Evolutionary conservation across 2,888 invertebrate species (phyloP).

Genomic region (Chrysopilus asiliformis): DNA sequence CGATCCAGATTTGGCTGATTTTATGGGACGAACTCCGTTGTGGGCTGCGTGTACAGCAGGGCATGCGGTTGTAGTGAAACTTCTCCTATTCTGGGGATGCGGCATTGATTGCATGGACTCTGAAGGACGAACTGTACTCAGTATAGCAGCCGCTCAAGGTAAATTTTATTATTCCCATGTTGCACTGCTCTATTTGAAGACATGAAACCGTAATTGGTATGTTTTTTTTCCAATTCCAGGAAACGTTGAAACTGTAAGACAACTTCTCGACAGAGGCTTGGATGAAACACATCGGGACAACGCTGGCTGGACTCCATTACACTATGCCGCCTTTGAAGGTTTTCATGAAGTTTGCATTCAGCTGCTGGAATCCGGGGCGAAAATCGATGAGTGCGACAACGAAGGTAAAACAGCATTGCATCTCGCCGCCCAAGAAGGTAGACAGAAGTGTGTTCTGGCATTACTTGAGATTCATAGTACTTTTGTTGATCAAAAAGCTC

Average conservation of each 20-base stretch:
- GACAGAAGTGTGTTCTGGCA: constrained; percentile 43
- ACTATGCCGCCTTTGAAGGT: constrained; percentile 90
- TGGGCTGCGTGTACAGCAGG: constrained; percentile 93
- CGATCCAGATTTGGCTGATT: constrained; percentile 77
- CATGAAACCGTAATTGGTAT: constrained; percentile 4
- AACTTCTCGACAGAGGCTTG: constrained; percentile 72
- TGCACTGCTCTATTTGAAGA: no score
- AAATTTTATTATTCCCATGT: constrained; percentile 8
- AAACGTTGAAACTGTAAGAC: constrained; percentile 76
- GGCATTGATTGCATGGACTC: constrained; percentile 90
- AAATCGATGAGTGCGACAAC: constrained; percentile 80
- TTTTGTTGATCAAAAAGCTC: constrained; percentile 71
- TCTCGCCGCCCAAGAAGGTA: constrained; percentile 81
- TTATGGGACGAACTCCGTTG: constrained; percentile 67
- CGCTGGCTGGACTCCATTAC: constrained; percentile 93
- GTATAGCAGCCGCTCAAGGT: constrained; percentile 75
- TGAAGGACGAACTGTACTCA: constrained; percentile 82
- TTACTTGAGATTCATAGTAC: constrained; percentile 62
- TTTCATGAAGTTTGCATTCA: constrained; percentile 35
- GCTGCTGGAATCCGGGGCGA: constrained; percentile 69
- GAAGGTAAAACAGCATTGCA: constrained; percentile 81
- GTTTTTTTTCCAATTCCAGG: constrained; percentile 34
- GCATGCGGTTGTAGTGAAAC: constrained; percentile 70
- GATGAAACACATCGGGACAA: constrained; percentile 85
- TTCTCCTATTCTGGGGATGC: constrained; percentile 89